These are phyloP conservation scores for Halesus radiatus DNA, from an alignment of 1,140 invertebrate genomes.

Conservation along the genomic window DNA sequence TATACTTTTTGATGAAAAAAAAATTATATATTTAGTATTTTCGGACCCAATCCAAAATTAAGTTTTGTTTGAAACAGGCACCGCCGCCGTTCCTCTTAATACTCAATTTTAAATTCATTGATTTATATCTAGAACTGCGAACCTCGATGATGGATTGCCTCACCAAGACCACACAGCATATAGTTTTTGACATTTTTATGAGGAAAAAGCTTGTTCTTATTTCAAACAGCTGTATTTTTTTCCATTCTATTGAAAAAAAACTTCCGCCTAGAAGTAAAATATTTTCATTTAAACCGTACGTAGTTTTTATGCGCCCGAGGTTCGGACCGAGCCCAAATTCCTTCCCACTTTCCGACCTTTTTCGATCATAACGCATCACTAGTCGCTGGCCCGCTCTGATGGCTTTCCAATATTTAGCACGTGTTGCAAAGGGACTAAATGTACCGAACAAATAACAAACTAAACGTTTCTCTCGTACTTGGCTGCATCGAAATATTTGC, in stretches of 20 bases:
- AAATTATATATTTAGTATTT: too few relatives aligned
- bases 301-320: background rate
- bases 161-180: too few relatives aligned
- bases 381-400: slow-evolving; percentile 6
- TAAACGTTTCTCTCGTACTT: slow-evolving; percentile 15
- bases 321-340: background rate
- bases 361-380: slow-evolving; percentile 23
- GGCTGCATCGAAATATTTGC: slow-evolving; percentile 21
- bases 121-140: too few relatives aligned
- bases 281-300: background rate
- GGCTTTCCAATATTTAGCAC: slow-evolving; percentile 35
- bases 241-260: background rate
- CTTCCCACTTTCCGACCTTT: slow-evolving; percentile 27
- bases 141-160: too few relatives aligned
- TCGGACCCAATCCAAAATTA: too few relatives aligned
- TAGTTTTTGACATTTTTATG: too few relatives aligned
- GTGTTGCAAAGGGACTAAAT: slow-evolving; percentile 25
- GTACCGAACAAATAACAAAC: slow-evolving; percentile 23
- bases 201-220: background rate
- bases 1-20: too few relatives aligned
- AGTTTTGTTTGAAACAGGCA: too few relatives aligned
- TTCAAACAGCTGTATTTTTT: background rate
- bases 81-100: too few relatives aligned
- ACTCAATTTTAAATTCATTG: too few relatives aligned
- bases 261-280: background rate